Evolutionary conservation across 2,888 invertebrate genomes (phyloP).

Genomic region (Lumbricus terrestris): DNA sequence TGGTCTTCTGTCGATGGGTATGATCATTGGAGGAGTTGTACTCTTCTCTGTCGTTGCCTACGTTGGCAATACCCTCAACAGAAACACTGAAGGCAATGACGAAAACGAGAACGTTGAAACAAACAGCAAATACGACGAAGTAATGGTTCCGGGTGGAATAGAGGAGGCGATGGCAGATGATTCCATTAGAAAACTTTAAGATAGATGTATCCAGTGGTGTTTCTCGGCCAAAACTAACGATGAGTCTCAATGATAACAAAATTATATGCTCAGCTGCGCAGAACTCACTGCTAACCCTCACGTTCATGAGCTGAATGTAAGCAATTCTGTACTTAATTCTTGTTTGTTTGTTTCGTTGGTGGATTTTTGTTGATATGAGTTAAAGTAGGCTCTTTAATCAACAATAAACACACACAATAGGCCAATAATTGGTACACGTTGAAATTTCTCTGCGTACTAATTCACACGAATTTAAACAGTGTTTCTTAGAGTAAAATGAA

Average conservation of each 20-base stretch:
- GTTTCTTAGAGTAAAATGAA: too few species aligned
- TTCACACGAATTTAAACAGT: too few species aligned
- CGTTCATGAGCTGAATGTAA: too few species aligned
- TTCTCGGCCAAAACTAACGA: background rate
- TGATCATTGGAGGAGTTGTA: slow-evolving; percentile 27
- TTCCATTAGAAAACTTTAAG: background rate
- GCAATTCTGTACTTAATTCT: too few species aligned
- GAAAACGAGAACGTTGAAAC: background rate
- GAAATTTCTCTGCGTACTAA: too few species aligned
- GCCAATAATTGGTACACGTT: too few species aligned
- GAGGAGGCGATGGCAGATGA: background rate
- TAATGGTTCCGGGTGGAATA: background rate
- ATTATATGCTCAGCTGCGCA: background rate
- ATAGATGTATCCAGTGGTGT: background rate
- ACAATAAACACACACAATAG: too few species aligned
- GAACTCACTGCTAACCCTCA: background rate
- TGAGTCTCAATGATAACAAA: too few species aligned
- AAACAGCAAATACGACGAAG: background rate
- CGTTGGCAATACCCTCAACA: slow-evolving; percentile 21
- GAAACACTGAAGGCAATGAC: background rate
- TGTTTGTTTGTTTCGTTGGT: too few species aligned
- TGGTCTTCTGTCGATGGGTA: slow-evolving; percentile 20
- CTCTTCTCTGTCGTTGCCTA: slow-evolving; percentile 30
- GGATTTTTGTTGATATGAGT: too few species aligned
- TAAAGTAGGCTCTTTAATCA: too few species aligned